Conservation (phyloP, 2,113 vertebrate species). For the Sylvietta virens region DNA sequence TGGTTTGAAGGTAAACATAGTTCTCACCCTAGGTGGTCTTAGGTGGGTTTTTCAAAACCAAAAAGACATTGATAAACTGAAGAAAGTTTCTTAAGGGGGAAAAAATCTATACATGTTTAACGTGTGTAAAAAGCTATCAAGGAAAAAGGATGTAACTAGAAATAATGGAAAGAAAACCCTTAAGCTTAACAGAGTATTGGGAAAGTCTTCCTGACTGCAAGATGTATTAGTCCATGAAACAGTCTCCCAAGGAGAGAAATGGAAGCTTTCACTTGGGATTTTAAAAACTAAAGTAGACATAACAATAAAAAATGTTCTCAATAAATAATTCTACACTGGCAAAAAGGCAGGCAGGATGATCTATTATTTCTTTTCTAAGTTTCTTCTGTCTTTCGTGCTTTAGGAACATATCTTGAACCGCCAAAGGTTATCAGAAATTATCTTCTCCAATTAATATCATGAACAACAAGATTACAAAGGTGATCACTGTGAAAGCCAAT, state of each 20-base stretch:
- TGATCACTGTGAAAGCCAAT: not conserved
- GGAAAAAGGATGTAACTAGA: not conserved
- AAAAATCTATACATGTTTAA: slow-evolving; percentile 4
- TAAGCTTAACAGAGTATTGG: not conserved
- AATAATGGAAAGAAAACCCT: slow-evolving; percentile 26
- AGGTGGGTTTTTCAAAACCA: not conserved
- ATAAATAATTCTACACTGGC: slow-evolving; percentile 18
- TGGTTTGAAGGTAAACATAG: not conserved
- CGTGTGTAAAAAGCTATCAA: slow-evolving; percentile 2
- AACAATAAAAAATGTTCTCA: slow-evolving; percentile 22
- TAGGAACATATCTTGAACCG: not conserved
- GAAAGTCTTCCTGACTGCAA: not conserved
- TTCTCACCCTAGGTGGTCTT: not conserved
- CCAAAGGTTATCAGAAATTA: not conserved
- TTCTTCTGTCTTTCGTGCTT: not conserved
- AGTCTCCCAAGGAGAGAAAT: slow-evolving; percentile 12
- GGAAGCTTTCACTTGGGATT: slow-evolving; percentile 45
- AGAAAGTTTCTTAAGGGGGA: not conserved
- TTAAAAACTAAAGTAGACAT: slow-evolving; percentile 41
- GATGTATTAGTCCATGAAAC: slow-evolving; percentile 42
- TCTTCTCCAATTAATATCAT: not conserved
- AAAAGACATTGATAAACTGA: not conserved
- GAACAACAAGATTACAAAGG: slow-evolving; percentile 1
- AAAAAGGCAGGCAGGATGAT: slow-evolving; percentile 1
- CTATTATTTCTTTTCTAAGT: not conserved